Base-by-base conservation (phyloP, 2,113 vertebrate species). In the Ammodytes marinus region DNA sequence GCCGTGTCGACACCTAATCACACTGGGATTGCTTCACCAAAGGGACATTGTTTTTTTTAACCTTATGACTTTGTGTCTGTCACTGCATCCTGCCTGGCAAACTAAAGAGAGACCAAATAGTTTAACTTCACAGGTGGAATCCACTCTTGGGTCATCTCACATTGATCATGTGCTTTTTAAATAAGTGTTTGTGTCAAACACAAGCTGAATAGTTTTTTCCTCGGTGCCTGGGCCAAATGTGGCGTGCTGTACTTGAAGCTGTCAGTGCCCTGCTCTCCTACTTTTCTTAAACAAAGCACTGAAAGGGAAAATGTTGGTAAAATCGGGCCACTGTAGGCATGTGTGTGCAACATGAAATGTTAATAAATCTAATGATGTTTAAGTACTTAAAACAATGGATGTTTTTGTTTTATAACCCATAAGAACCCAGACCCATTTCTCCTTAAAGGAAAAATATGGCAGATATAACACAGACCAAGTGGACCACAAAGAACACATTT, bases 281-380 rank as follows among this genome's bases (percentile, higher is more conserved):
- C 17, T 66, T 0, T 1, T 49, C 8, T 55, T 39, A 15, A 79
- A 70, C 47, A 54, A 77, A 54, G 55, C 60, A 80, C 63, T 78
- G 40, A 59, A 83, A 69, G 60, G 45, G 37, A 45, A 67, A 79
- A 55, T 9, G 5, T 27, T 17, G 14, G n/a, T 13, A 43, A 79
- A 88, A 83, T 72, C 47, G 53, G 75, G 71, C 74, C 61, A 40
- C 39, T 13, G 14, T 61, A 14, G 69, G 42, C 17, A 6, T 19
- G n/a, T 74, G 39, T 54, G 50, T 55, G 27, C 17, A n/a, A 68
- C 17, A 8, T 45, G 1, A 65, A 39, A 52, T 58, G 39, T 73
- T 3, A 71, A 82, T 84, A 80, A 83, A 85, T 64, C 17, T 76
- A n/a, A n/a, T n/a, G 8, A 13, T 54, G 17, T 63, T 12, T 27